A percentile compares a stretch with the other conserved stretches of the same genome.
Conservation (phyloP, 2,113 vertebrate species). For the Hyaena hyaena region DNA sequence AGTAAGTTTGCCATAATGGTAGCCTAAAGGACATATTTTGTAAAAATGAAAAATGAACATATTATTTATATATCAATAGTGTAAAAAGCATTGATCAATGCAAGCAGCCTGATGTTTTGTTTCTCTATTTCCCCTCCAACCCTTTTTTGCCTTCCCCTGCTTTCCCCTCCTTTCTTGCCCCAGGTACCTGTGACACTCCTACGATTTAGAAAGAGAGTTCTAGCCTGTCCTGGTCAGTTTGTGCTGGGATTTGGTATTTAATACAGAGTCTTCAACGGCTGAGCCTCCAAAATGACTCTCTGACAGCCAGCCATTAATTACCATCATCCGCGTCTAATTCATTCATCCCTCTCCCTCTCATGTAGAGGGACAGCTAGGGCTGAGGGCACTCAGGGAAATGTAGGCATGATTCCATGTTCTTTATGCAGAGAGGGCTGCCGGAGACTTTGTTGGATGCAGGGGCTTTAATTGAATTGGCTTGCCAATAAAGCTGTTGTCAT, state of each 20-base stretch:
- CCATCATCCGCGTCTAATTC: slow-evolving; percentile 90
- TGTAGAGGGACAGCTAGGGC: slow-evolving; percentile 90
- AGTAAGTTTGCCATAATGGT: slow-evolving; percentile 67
- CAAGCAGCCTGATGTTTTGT: slow-evolving; percentile 45
- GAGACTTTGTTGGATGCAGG: slow-evolving; percentile 91
- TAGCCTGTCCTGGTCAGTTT: slow-evolving; percentile 79
- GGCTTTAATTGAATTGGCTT: slow-evolving; percentile 96
- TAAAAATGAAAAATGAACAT: slow-evolving; percentile 86
- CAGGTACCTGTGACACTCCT: slow-evolving; percentile 37
- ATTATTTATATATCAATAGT: slow-evolving; percentile 86
- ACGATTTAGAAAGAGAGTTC: slow-evolving; percentile 56
- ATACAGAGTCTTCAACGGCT: slow-evolving; percentile 82
- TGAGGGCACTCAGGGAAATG: slow-evolving; percentile 89
- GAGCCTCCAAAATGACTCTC: slow-evolving; percentile 87
- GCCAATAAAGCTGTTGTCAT: slow-evolving; percentile 96
- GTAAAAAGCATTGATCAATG: slow-evolving; percentile 82
- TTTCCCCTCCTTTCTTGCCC: slow-evolving; percentile 8
- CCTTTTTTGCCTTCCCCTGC: background rate
- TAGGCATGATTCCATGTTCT: slow-evolving; percentile 90
- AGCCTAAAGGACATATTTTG: slow-evolving; percentile 83
- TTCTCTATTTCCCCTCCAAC: slow-evolving; percentile 57
- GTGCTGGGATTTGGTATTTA: slow-evolving; percentile 82
- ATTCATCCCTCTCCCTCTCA: slow-evolving; percentile 90
- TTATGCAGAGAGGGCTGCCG: slow-evolving; percentile 88
- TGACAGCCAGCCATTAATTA: slow-evolving; percentile 94